Percentiles rank a stretch among this genome's conserved stretches.
These are phyloP conservation scores for Podilymbus podiceps DNA, from an alignment of 2,113 vertebrate species.

Conservation along the genomic window DNA sequence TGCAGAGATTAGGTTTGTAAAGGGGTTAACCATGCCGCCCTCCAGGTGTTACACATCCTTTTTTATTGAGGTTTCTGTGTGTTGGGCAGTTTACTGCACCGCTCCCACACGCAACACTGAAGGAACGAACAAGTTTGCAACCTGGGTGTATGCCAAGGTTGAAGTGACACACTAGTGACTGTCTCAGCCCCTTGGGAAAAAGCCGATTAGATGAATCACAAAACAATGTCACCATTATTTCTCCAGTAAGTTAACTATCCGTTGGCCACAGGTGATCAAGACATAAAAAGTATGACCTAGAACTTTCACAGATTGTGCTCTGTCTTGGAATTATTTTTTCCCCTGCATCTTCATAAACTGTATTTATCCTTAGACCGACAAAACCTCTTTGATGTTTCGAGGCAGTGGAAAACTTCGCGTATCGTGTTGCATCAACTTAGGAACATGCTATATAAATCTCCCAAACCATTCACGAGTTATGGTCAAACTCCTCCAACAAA, in stretches of 20 bases:
- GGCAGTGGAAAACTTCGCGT: neutral
- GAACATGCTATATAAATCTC: neutral
- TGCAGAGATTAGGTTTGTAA: neutral
- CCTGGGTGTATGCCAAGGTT: neutral
- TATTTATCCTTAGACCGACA: neutral
- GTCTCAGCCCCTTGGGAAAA: neutral
- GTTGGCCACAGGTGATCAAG: neutral
- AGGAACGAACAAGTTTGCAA: neutral
- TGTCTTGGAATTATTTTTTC: neutral
- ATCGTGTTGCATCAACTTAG: neutral
- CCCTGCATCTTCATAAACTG: neutral
- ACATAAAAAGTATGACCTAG: neutral
- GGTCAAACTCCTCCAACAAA: neutral
- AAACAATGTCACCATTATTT: constrained; percentile 7
- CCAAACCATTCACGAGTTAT: neutral
- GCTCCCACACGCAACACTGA: neutral
- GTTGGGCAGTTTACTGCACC: neutral
- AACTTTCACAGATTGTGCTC: neutral
- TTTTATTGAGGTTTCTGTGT: neutral
- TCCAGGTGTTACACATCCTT: neutral
- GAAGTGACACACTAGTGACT: neutral
- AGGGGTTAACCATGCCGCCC: neutral
- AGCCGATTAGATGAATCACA: constrained; percentile 10
- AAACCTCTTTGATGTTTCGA: neutral
- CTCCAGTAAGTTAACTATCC: constrained; percentile 13